These are phyloP conservation scores for Dendropsophus ebraccatus DNA, from an alignment of 2,113 vertebrate genomes.

Conservation along the genomic window DNA sequence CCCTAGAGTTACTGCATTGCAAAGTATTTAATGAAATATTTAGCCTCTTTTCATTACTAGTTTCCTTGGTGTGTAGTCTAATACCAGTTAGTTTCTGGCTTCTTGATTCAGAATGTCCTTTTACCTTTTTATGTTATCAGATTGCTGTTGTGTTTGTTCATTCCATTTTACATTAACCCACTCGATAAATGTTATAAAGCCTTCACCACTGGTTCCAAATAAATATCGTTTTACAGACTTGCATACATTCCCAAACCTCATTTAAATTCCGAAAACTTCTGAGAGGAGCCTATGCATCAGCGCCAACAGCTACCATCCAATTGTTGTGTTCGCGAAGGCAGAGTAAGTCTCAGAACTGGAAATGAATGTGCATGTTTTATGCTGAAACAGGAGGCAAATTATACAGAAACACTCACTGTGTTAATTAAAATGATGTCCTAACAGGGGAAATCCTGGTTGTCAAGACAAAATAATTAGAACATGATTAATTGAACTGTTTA, in stretches of 20 bases:
- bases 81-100: background rate
- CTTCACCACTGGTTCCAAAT: background rate
- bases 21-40: background rate
- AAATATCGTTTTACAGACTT: conserved; percentile 2
- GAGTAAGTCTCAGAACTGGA: background rate
- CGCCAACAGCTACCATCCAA: conserved; percentile 3
- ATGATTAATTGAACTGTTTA: conserved; percentile 58
- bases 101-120: background rate
- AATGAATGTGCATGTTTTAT: conserved; percentile 25
- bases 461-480: conserved; percentile 59
- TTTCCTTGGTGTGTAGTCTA: background rate
- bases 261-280: background rate
- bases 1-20: background rate
- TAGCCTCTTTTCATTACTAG: background rate
- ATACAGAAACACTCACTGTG: conserved; percentile 34
- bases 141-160: background rate
- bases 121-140: conserved; percentile 25
- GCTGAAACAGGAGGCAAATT: conserved; percentile 35
- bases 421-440: conserved; percentile 54
- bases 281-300: background rate
- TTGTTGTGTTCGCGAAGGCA: background rate
- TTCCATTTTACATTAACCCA: conserved; percentile 8
- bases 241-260: conserved; percentile 6
- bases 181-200: conserved; percentile 4
- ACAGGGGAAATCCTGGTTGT: conserved; percentile 38